phyloP scores from a whole-genome alignment of 1,140 invertebrate genomes.

The Papilio glaucus region DNA sequence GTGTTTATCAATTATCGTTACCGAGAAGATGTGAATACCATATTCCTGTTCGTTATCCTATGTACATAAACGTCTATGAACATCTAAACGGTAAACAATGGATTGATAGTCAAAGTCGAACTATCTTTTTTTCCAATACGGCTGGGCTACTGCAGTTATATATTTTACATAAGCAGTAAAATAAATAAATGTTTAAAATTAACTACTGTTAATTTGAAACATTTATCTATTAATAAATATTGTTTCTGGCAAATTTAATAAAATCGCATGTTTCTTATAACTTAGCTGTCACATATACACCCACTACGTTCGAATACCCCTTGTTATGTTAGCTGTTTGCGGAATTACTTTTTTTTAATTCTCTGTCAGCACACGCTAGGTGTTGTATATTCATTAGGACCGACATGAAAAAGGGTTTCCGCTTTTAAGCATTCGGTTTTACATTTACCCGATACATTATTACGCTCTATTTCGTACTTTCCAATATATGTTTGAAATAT shows the following conservation, averaged over 20 bases:
- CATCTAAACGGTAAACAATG: too few species aligned
- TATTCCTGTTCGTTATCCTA: too few species aligned
- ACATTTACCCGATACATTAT: constrained; percentile 40
- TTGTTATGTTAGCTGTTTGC: constrained; percentile 60
- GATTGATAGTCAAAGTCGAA: too few species aligned
- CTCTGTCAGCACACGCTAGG: constrained; percentile 52
- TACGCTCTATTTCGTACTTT: constrained; percentile 23
- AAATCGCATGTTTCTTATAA: constrained; percentile 36
- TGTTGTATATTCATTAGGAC: constrained; percentile 62
- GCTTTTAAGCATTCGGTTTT: constrained; percentile 54
- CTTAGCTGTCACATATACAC: constrained; percentile 35
- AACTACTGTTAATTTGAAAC: too few species aligned
- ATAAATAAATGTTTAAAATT: too few species aligned
- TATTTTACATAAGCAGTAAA: too few species aligned
- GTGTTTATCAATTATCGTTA: too few species aligned
- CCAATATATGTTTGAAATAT: constrained; percentile 36
- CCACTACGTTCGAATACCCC: constrained; percentile 49
- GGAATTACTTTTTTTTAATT: constrained; percentile 62
- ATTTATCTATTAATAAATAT: too few species aligned
- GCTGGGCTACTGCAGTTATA: too few species aligned
- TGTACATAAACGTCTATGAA: too few species aligned
- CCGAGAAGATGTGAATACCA: too few species aligned
- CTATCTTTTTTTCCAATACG: too few species aligned
- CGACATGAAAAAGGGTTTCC: constrained; percentile 56
- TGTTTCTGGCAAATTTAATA: neutral